Evolutionary conservation across 2,888 invertebrate genomes (phyloP).

Genomic region (Osmoderma eremita): DNA sequence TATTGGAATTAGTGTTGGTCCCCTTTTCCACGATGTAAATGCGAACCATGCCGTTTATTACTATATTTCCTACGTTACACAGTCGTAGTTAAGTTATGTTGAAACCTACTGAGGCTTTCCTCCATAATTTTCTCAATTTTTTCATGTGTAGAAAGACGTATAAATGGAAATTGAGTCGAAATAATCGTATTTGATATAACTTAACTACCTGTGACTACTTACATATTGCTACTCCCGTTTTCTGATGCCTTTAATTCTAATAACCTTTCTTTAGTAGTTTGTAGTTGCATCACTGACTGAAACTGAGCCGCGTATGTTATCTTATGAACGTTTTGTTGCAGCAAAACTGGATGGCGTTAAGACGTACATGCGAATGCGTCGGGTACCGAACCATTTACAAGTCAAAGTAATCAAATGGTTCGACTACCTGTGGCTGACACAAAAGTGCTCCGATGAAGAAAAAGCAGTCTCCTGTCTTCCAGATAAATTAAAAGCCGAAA

Average conservation of each 20-base stretch:
- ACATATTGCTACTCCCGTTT: constrained; percentile 5
- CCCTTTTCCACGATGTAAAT: constrained; percentile 6
- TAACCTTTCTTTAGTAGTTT: constrained; percentile 22
- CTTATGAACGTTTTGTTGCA: constrained; percentile 67
- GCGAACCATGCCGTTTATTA: neutral
- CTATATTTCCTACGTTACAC: neutral
- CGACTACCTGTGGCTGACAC: constrained; percentile 98
- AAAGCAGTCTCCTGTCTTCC: constrained; percentile 94
- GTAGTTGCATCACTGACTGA: neutral
- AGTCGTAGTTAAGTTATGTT: constrained; percentile 10
- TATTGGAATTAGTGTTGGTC: constrained; percentile 5
- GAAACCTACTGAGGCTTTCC: no score
- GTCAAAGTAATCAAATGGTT: constrained; percentile 99
- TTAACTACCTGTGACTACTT: neutral
- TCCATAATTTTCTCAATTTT: no score
- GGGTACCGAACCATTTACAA: constrained; percentile 94
- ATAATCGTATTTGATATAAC: constrained; percentile 17
- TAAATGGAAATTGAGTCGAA: neutral
- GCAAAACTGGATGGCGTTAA: constrained; percentile 98
- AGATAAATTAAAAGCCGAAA: constrained; percentile 98
- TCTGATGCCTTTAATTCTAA: constrained; percentile 2
- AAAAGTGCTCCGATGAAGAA: constrained; percentile 98
- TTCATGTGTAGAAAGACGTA: neutral
- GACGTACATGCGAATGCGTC: constrained; percentile 97
- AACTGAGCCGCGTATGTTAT: neutral